Conservation (phyloP, 2,113 vertebrate species). For the mouse (Mus musculus) region DNA sequence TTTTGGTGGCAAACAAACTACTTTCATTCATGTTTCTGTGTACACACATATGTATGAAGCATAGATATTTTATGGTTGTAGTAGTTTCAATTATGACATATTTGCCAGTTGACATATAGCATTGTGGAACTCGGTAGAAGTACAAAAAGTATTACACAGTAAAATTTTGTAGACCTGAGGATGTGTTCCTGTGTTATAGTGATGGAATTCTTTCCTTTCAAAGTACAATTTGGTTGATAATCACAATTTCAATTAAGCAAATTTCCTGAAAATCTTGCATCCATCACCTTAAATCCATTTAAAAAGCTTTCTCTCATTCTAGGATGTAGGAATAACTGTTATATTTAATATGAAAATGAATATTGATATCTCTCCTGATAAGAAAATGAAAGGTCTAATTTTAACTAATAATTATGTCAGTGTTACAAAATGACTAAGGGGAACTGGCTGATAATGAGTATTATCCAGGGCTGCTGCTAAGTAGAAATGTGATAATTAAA, state of each 20-base stretch:
- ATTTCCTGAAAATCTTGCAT: conserved; percentile 69
- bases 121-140: conserved; percentile 28
- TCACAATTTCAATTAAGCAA: conserved; percentile 78
- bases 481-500: conserved; percentile 70
- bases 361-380: conserved; percentile 76
- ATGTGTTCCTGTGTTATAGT: conserved; percentile 56
- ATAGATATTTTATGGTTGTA: conserved; percentile 30
- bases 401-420: conserved; percentile 79
- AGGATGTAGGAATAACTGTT: conserved; percentile 73
- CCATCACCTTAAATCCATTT: conserved; percentile 74
- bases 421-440: conserved; percentile 67
- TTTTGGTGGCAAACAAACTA: conserved; percentile 36
- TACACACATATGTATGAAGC: neutral
- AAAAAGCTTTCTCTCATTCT: conserved; percentile 70
- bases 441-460: conserved; percentile 63
- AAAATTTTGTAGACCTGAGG: conserved; percentile 56
- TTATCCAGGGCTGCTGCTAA: conserved; percentile 57
- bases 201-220: conserved; percentile 68
- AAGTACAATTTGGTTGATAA: conserved; percentile 63
- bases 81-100: conserved; percentile 48
- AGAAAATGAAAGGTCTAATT: conserved; percentile 76
- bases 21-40: neutral
- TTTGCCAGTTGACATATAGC: conserved; percentile 29
- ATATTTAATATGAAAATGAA: conserved; percentile 78
- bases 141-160: conserved; percentile 58